Percentiles rank a stretch among this genome's conserved stretches.
These are phyloP conservation scores for Scyliorhinus canicula DNA, from an alignment of 2,797 vertebrate species.

Conservation along the genomic window DNA sequence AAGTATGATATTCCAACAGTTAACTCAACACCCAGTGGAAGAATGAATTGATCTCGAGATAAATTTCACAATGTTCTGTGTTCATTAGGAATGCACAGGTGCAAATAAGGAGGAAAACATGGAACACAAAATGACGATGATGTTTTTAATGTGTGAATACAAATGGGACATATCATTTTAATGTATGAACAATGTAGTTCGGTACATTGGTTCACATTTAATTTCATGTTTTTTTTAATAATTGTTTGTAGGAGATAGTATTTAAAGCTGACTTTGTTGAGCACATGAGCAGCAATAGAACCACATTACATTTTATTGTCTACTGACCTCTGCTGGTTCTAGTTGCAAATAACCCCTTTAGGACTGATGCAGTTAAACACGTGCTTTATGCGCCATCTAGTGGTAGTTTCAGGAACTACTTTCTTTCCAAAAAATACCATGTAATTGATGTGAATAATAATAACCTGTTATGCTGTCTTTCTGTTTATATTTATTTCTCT, in stretches of 20 bases:
- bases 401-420: not conserved
- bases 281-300: not conserved
- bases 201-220: too few relatives aligned
- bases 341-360: not conserved
- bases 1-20: not conserved
- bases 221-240: too few relatives aligned
- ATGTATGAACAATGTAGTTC: not conserved
- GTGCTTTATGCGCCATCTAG: not conserved
- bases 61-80: not conserved
- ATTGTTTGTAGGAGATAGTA: not conserved
- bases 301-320: not conserved
- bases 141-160: not conserved
- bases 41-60: not conserved
- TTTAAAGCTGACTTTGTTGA: not conserved
- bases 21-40: not conserved
- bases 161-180: not conserved
- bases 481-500: not conserved
- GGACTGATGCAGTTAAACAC: not conserved
- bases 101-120: not conserved
- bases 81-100: not conserved
- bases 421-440: not conserved
- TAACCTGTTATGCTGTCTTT: not conserved
- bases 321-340: conserved; percentile 29
- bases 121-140: not conserved
- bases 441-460: not conserved